Base-by-base conservation (phyloP, 2,888 invertebrate species). In the Amaurobius ferox region DNA sequence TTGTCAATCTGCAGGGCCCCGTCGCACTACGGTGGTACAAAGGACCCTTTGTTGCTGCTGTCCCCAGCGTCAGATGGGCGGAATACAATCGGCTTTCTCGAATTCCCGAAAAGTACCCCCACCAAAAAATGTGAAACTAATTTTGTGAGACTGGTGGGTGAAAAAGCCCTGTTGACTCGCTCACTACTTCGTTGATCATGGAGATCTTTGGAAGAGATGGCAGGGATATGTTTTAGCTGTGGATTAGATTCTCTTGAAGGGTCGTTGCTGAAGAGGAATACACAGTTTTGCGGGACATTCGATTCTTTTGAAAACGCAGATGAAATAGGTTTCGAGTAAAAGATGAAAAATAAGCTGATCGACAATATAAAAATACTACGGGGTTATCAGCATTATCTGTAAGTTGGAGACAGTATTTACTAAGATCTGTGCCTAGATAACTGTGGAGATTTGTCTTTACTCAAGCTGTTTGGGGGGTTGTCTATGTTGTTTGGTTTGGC, bases 121-220 rank as follows among this genome's bases (percentile, higher is more conserved):
- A 72, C 64, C 29, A 64, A 72, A 71, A 73, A 79, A 79, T 73
- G 73, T 73, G 73, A 67, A 79, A 79, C 79, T 79, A 79, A 79
- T 79, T 79, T 79, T 72, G 72, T 66, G 66, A 44, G 32, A 66
- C 72, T 44, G 11, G 29, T 48, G 71, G 73, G 39, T 67, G 26
- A 44, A 55, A 28, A 77, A 70, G 35, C 72, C n/a, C 72, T 66
- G 71, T 66, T 79, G 35, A 61, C 23, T 19, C 23, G 44, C 44
- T 3, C 55, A 55, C 16, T 5, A 44, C 11, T 44, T 44, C 55
- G 55, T 23, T 55, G 11, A 55, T 55, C 19, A 55, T 55, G 23
- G 23, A 55, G 55, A 55, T 55, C 55, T 23, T 55, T 19, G 23
- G 2, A 11, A 16, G 5, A 5, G 55, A 55, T 55, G 55, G 55